Conservation (phyloP, 1,140 invertebrate species). For the Microplitis mediator region DNA sequence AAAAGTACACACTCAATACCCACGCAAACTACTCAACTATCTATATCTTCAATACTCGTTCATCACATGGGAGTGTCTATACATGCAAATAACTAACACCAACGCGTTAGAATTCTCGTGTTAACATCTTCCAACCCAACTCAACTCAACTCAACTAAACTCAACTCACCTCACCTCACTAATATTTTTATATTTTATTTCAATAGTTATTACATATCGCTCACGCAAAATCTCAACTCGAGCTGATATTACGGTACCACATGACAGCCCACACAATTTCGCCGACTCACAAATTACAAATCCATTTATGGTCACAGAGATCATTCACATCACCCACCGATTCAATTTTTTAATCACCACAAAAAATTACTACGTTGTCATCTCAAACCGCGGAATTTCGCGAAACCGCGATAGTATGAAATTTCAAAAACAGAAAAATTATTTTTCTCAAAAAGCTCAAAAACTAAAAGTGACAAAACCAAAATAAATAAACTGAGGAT, state of each 20-base stretch:
- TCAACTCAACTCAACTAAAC: too few species aligned
- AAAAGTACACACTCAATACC: too few species aligned
- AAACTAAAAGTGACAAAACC: too few species aligned
- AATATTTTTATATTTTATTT: background rate
- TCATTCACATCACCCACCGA: background rate
- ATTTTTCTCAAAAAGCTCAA: too few species aligned
- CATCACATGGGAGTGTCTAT: background rate
- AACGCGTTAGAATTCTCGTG: background rate
- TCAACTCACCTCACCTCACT: background rate
- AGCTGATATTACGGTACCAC: constrained; percentile 2
- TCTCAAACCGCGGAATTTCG: too few species aligned
- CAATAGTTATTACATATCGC: background rate
- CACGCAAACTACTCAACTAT: too few species aligned
- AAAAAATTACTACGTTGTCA: background rate
- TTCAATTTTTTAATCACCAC: background rate
- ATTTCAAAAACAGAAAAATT: too few species aligned
- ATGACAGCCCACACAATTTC: constrained; percentile 4
- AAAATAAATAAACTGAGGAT: background rate
- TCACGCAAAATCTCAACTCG: background rate
- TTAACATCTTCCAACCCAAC: too few species aligned
- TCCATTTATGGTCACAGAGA: constrained; percentile 14
- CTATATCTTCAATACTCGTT: too few species aligned
- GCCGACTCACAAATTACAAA: background rate
- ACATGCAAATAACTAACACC: background rate
- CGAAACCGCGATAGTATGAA: too few species aligned